These are phyloP conservation scores for Phymorhynchus buccinoides DNA, from an alignment of 1,140 invertebrate species.

Conservation along the genomic window DNA sequence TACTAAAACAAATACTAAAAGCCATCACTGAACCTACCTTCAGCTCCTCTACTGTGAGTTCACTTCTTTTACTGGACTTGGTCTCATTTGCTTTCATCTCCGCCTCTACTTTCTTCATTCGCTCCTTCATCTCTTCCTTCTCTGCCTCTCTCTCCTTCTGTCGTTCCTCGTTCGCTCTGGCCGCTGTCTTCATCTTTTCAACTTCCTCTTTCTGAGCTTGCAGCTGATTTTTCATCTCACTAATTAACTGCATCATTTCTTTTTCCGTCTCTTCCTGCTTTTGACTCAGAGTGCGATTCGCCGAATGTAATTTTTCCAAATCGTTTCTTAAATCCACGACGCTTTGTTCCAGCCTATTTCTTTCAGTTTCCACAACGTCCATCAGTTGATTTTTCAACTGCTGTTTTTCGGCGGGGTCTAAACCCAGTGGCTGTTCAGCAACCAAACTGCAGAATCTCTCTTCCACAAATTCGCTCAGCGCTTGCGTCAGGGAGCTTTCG, in stretches of 20 bases:
- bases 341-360: not conserved
- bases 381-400: not conserved
- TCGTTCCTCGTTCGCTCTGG: not conserved
- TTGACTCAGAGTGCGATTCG: not conserved
- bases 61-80: not conserved
- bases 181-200: not conserved
- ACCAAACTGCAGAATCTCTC: not conserved
- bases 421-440: not conserved
- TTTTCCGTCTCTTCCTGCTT: not conserved
- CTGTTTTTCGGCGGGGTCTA: not conserved
- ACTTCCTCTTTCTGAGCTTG: not conserved
- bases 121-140: not conserved
- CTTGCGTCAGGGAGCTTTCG: not conserved
- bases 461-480: not conserved
- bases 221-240: not conserved
- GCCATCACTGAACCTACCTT: no score
- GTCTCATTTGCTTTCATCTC: not conserved
- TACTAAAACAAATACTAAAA: no score
- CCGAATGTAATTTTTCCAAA: not conserved
- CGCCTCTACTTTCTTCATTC: not conserved
- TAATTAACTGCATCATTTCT: not conserved
- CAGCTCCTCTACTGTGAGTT: no score
- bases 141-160: not conserved
- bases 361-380: not conserved
- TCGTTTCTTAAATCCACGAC: not conserved